phyloP scores from a whole-genome alignment of 2,113 vertebrate genomes.

The Meles meles region DNA sequence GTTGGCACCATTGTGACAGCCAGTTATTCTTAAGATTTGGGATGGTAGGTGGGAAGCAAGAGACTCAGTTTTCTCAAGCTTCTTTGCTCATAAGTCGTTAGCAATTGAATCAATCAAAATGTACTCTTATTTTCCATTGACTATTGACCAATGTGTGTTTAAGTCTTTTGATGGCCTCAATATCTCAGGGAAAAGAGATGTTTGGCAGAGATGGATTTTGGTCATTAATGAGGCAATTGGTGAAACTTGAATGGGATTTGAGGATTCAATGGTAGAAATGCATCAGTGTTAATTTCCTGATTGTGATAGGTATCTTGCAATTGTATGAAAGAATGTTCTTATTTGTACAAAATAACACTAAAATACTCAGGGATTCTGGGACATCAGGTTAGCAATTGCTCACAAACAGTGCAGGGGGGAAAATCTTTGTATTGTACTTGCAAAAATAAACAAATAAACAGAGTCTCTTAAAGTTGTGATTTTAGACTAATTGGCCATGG shows the following conservation, averaged over 20 bases:
- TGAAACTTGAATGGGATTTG: not conserved
- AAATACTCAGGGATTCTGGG: not conserved
- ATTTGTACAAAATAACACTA: not conserved
- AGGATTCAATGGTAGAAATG: not conserved
- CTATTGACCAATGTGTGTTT: not conserved
- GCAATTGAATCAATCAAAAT: not conserved
- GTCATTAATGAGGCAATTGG: not conserved
- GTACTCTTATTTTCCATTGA: not conserved
- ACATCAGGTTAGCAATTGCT: not conserved
- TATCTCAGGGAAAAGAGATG: not conserved
- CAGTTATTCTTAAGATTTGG: not conserved
- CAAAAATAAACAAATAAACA: not conserved
- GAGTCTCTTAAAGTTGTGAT: not conserved
- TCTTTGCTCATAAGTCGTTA: not conserved
- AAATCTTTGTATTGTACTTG: not conserved
- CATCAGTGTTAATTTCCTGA: not conserved
- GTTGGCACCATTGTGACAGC: not conserved
- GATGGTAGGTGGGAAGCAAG: not conserved
- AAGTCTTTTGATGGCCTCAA: not conserved
- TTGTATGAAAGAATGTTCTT: not conserved
- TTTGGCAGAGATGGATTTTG: not conserved
- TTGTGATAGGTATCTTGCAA: not conserved
- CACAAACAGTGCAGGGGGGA: not conserved
- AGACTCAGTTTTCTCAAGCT: not conserved
- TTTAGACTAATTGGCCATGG: not conserved